Base-by-base conservation (phyloP, 2,888 invertebrate species). In the Pomacea canaliculata region DNA sequence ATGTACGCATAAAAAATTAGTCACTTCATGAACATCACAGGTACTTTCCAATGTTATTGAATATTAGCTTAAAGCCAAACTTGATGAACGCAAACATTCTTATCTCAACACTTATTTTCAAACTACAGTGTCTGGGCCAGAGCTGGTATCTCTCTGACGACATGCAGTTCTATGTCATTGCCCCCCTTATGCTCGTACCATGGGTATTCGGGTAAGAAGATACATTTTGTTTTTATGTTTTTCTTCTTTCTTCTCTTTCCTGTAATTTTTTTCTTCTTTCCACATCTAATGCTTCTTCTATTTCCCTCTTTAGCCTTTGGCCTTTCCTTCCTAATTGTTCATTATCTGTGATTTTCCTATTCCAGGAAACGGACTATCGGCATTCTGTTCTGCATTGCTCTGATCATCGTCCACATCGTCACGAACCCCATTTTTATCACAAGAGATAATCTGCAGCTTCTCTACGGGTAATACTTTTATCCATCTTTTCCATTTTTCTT, bases 101-200 rank as follows among this genome's bases (percentile, higher is more conserved):
- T 7, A 7, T 37, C 51, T 51, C 27, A 46, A 7, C 23, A 12
- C 23, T 46, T 37, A 3, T 73, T 18, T 67, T 19, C 48, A 56
- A 71, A 9, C 66, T 60, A 46, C 76, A 79, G 79, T 79, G 79
- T 60, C 65, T 79, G 7, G 76, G 56, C 12, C 71, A 71, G 71
- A 73, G 73, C 60, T 79, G 79, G 79, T 79, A 79, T 68, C 71
- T 79, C 27, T 65, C 76, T 12, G 74, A 79, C 60, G 79, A 79
- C 72, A 76, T 79, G 77, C 76, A 76, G 73, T 79, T 78, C 51
- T 78, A 70, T 56, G 62, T 75, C 23, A 19, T 80, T 12, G 74
- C 76, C 19, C 78, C 80, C 18, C 59, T 80, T 18, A 67, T 76
- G 23, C 65, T 79, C 0, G 69, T 79, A 13, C 78, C 79, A 0